A percentile compares a stretch with the other conserved stretches of the same genome.
phyloP scores from a whole-genome alignment of 2,113 vertebrate species.

The Halichoerus grypus region DNA sequence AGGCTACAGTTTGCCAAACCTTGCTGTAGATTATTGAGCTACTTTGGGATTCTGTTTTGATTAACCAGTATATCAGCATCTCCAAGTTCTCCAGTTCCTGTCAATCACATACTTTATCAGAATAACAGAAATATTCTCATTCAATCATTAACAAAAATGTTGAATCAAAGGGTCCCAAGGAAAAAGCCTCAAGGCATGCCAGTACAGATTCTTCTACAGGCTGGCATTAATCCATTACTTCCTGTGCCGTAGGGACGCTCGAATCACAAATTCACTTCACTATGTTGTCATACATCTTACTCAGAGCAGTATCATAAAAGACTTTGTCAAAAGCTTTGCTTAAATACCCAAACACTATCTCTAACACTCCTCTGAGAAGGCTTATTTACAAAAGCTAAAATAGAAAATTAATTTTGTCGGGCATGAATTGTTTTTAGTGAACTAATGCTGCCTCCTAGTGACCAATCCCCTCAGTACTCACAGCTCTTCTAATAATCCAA shows the following conservation, averaged over 20 bases:
- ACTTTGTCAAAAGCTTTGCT: not conserved
- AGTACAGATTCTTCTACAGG: not conserved
- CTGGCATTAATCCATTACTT: not conserved
- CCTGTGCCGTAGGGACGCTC: not conserved
- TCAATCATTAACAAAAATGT: not conserved
- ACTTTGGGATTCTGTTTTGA: conserved; percentile 21
- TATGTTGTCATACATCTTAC: not conserved
- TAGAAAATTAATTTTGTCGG: not conserved
- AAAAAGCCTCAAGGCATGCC: not conserved
- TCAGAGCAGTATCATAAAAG: not conserved
- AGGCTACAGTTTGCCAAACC: not conserved
- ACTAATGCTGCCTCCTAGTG: conserved; percentile 63
- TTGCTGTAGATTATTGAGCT: not conserved
- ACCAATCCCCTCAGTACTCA: not conserved
- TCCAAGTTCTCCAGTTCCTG: not conserved
- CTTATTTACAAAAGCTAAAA: not conserved
- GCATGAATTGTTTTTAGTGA: not conserved
- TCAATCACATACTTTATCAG: not conserved
- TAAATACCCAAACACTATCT: not conserved
- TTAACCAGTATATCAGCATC: not conserved
- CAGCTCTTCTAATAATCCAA: not conserved
- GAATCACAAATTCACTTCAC: not conserved
- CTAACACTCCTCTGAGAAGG: not conserved
- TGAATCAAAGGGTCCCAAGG: not conserved
- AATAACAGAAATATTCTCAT: not conserved